These are phyloP conservation scores for Metaphire vulgaris DNA, from an alignment of 1,140 invertebrate species.

Conservation along the genomic window DNA sequence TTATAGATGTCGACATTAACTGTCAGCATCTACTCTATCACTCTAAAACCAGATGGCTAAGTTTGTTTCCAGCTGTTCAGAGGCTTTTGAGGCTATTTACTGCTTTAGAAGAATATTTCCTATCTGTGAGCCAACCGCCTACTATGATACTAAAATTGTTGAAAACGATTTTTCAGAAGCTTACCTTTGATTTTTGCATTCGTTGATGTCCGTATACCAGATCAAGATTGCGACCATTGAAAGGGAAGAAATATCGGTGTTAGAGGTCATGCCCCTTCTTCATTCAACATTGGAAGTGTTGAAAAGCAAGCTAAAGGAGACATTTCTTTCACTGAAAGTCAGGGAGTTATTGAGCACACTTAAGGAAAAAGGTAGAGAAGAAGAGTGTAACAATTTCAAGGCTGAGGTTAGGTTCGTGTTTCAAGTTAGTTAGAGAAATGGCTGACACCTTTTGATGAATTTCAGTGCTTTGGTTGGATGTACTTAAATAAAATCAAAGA, in stretches of 20 bases:
- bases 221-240: no score
- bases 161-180: background rate
- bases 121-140: background rate
- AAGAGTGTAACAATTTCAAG: background rate
- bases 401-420: background rate
- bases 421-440: background rate
- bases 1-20: no score
- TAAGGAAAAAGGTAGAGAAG: background rate
- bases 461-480: constrained; percentile 2
- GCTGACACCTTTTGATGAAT: background rate
- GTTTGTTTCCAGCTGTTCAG: constrained; percentile 19
- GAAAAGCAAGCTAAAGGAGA: background rate
- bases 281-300: background rate
- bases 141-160: background rate
- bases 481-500: background rate
- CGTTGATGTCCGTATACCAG: background rate
- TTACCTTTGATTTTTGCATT: background rate
- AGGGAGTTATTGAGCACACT: background rate
- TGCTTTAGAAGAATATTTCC: constrained; percentile 4
- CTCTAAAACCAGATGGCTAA: constrained; percentile 84
- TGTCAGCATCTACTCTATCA: constrained; percentile 89
- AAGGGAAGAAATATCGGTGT: background rate
- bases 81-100: background rate
- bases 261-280: background rate
- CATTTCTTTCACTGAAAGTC: background rate